These are phyloP conservation scores for Psittacus erithacus DNA, from an alignment of 2,113 vertebrate species.

Conservation along the genomic window DNA sequence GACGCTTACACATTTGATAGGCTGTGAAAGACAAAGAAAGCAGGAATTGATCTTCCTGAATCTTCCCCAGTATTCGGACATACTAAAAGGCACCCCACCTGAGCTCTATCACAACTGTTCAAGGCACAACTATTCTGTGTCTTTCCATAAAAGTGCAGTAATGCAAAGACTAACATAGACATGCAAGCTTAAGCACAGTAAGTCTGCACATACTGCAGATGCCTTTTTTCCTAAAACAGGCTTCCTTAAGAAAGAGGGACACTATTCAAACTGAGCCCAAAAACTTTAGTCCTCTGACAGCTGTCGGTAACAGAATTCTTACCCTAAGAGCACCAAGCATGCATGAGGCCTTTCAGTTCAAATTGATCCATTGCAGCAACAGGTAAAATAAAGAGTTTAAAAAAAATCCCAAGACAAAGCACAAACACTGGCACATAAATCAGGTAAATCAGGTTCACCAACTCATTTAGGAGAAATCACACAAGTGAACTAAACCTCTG, in stretches of 20 bases:
- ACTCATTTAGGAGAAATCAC: not conserved
- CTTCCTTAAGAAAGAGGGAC: not conserved
- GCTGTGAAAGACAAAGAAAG: not conserved
- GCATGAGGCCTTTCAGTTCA: not conserved
- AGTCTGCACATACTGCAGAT: not conserved
- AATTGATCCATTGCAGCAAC: not conserved
- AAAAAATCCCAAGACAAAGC: not conserved
- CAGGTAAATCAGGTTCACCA: not conserved
- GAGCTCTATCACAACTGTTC: not conserved
- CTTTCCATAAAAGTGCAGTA: not conserved
- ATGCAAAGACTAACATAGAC: not conserved
- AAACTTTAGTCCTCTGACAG: not conserved
- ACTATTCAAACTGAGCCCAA: not conserved
- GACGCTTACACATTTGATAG: not conserved
- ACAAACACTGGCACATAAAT: not conserved
- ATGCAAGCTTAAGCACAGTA: not conserved
- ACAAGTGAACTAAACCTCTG: not conserved
- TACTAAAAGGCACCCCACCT: not conserved
- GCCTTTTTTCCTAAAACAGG: not conserved
- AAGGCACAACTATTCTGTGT: not conserved
- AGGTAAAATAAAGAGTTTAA: not conserved
- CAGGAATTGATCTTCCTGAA: not conserved
- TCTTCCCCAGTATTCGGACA: not conserved
- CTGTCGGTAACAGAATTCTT: not conserved
- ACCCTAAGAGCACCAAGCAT: not conserved